Conservation (phyloP, 1,140 invertebrate species). For the Solenopsis invicta region DNA sequence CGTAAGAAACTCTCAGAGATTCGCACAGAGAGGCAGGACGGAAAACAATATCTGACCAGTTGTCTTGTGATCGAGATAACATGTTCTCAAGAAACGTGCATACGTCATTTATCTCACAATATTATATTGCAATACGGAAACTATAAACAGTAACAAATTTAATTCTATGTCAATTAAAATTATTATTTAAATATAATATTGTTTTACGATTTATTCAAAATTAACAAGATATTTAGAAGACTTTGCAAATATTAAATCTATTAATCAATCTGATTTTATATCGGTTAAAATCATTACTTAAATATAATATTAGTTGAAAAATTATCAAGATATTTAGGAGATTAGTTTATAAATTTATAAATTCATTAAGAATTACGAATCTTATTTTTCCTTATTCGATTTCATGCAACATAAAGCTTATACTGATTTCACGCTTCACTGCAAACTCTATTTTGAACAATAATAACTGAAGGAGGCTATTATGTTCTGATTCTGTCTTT, state of each 20-base stretch:
- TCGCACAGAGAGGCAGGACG: too few species aligned
- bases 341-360: slow-evolving; percentile 13
- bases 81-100: too few species aligned
- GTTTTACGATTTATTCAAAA: too few species aligned
- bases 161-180: too few species aligned
- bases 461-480: not conserved
- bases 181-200: too few species aligned
- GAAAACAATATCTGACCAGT: too few species aligned
- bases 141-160: not conserved
- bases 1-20: too few species aligned
- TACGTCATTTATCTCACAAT: too few species aligned
- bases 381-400: not conserved
- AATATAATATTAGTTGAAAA: not conserved
- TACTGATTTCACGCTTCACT: not conserved
- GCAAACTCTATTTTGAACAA: slow-evolving; percentile 11
- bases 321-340: not conserved
- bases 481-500: slow-evolving; percentile 14
- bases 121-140: not conserved
- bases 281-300: not conserved
- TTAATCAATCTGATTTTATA: not conserved
- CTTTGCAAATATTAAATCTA: too few species aligned
- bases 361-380: slow-evolving; percentile 1
- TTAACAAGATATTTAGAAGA: too few species aligned
- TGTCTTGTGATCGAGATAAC: too few species aligned
- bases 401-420: not conserved